These are phyloP conservation scores for Patiria pectinifera DNA, from an alignment of 53 echinoderm and acorn worm genomes.

Conservation along the genomic window DNA sequence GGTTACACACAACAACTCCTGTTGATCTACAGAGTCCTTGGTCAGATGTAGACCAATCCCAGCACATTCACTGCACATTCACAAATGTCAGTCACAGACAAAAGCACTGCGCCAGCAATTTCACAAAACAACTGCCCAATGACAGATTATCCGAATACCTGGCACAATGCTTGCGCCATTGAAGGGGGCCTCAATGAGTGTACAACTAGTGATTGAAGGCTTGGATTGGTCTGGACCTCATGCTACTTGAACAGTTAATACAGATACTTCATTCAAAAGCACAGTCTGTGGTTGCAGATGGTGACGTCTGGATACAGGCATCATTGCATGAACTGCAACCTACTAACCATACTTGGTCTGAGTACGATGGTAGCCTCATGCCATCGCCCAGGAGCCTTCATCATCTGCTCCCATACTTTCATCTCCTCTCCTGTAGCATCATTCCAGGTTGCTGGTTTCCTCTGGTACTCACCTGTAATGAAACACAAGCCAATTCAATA, in stretches of 20 bases:
- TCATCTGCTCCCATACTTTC: constrained; percentile 83
- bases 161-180: too few species aligned
- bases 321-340: constrained; percentile 27
- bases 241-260: background rate
- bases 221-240: too few species aligned
- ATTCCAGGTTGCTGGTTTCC: constrained; percentile 82
- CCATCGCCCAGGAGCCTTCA: constrained; percentile 82
- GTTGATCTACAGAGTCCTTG: too few species aligned
- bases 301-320: background rate
- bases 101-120: too few species aligned
- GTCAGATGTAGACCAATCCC: too few species aligned
- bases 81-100: too few species aligned
- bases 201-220: too few species aligned
- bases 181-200: too few species aligned
- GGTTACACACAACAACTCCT: too few species aligned
- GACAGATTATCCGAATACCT: too few species aligned
- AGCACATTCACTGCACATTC: too few species aligned
- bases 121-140: too few species aligned
- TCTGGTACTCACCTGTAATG: constrained; percentile 78
- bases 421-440: constrained; percentile 86
- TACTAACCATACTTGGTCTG: constrained; percentile 73
- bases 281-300: background rate
- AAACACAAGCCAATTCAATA: background rate
- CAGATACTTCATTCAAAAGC: background rate
- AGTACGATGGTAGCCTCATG: constrained; percentile 77